Evolutionary conservation across 2,888 invertebrate genomes (phyloP).

Genomic region (Drymonia ruficornis): DNA sequence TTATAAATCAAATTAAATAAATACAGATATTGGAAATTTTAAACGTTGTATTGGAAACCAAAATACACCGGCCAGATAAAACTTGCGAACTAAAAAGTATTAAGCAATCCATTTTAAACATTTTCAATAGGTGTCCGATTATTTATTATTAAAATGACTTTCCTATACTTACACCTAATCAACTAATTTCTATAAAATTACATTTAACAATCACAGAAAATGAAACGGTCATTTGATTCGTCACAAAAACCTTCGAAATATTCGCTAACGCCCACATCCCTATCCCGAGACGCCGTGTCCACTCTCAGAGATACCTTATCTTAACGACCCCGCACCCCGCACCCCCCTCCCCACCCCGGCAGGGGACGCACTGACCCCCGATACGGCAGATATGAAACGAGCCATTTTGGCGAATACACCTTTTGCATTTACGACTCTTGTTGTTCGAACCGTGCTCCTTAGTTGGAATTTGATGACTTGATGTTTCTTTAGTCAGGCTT

Average conservation of each 20-base stretch:
- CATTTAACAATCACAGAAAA: too few species aligned
- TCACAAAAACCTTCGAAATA: constrained; percentile 34
- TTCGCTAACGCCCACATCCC: constrained; percentile 52
- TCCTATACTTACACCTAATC: too few species aligned
- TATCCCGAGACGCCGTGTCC: constrained; percentile 70
- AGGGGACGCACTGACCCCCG: constrained; percentile 34
- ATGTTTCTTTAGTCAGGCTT: neutral
- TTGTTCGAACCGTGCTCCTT: constrained; percentile 44
- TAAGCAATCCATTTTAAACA: too few species aligned
- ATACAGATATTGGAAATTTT: too few species aligned
- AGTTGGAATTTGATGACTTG: neutral
- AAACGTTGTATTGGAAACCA: too few species aligned
- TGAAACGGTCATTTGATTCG: neutral
- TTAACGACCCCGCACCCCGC: constrained; percentile 64
- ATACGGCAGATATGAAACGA: constrained; percentile 70
- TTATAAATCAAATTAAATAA: too few species aligned
- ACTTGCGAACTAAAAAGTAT: too few species aligned
- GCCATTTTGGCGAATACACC: constrained; percentile 74
- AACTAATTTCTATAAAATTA: too few species aligned
- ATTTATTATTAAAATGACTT: too few species aligned
- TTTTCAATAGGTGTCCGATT: too few species aligned
- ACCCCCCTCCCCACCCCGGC: constrained; percentile 28
- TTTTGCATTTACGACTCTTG: constrained; percentile 62
- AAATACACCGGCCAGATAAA: too few species aligned
- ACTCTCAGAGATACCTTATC: constrained; percentile 75